Evolutionary conservation across 2,888 invertebrate species (phyloP).

Genomic region (Rhodophaea formosa): DNA sequence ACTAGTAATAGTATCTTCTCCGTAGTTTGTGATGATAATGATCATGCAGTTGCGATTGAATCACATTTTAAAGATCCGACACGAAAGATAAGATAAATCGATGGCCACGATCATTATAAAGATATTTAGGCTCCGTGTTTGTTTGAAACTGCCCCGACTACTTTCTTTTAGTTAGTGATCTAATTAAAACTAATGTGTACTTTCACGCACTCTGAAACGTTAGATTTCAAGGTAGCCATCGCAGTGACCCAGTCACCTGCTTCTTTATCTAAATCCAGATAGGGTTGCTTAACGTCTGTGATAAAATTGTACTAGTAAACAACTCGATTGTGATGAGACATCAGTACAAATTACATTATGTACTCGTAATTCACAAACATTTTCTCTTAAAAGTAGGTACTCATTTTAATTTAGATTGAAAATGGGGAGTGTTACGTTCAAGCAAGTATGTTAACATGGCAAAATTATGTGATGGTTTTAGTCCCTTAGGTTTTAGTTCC

Average conservation of each 20-base stretch:
- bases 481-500: too few relatives aligned
- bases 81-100: not conserved
- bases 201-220: not conserved
- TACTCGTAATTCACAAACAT: not conserved
- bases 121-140: not conserved
- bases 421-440: too few relatives aligned
- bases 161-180: not conserved
- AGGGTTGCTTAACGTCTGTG: not conserved
- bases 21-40: too few relatives aligned
- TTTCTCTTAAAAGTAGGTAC: not conserved
- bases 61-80: not conserved
- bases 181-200: not conserved
- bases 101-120: not conserved
- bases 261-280: constrained; percentile 6
- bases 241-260: constrained; percentile 1
- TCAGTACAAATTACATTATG: not conserved
- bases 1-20: too few relatives aligned
- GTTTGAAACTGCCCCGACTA: not conserved
- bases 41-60: too few relatives aligned
- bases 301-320: not conserved
- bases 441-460: too few relatives aligned
- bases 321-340: not conserved
- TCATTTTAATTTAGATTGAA: too few relatives aligned
- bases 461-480: too few relatives aligned
- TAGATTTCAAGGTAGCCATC: not conserved